Percentiles rank a stretch among this genome's conserved stretches.
Conservation (phyloP, 2,113 vertebrate species). For the Coptodon bakossiorum region DNA sequence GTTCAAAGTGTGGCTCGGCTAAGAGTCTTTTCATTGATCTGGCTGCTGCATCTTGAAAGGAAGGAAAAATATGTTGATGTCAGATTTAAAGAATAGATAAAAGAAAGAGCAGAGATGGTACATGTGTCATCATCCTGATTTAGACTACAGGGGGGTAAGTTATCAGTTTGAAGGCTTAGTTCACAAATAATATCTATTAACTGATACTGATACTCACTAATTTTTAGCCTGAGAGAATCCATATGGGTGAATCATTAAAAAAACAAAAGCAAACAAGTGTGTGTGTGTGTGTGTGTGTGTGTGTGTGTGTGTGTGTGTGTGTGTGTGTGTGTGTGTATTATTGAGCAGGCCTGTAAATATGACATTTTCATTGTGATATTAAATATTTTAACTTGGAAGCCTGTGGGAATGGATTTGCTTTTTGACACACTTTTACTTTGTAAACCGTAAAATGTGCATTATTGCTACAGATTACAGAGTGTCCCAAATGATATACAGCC, state of each 20-base stretch:
- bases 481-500: no score
- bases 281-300: no score
- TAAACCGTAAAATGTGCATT: neutral
- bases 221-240: neutral
- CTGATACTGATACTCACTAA: neutral
- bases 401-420: neutral
- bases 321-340: no score
- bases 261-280: neutral
- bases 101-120: neutral
- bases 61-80: conserved; percentile 26
- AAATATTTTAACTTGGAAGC: neutral
- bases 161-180: neutral
- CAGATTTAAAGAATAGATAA: neutral
- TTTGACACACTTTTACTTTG: neutral
- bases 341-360: neutral
- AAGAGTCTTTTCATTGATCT: conserved; percentile 51
- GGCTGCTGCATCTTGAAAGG: conserved; percentile 31
- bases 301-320: neutral
- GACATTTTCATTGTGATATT: neutral
- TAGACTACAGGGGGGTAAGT: neutral
- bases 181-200: neutral
- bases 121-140: neutral
- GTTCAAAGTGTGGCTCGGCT: conserved; percentile 20
- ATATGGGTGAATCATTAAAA: neutral
- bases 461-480: neutral